Percentiles rank a stretch among this genome's conserved stretches.
Evolutionary conservation across 2,797 vertebrate species (phyloP).

Genomic region (Phoxinus dragarum): DNA sequence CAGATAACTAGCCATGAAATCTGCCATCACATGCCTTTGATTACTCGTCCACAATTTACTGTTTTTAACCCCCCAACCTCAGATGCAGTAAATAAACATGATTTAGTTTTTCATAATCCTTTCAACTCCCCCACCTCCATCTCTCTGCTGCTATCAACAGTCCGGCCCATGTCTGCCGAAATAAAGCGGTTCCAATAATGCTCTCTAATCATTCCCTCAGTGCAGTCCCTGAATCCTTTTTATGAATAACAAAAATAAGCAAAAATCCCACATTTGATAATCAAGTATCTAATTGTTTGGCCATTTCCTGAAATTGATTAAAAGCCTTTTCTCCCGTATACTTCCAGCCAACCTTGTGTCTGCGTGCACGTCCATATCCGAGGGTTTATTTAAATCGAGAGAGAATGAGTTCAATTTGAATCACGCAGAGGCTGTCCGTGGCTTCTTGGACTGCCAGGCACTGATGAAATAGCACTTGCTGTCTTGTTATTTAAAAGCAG

Average conservation of each 20-base stretch:
- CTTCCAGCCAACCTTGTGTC: slow-evolving; percentile 57
- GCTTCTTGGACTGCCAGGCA: slow-evolving; percentile 77
- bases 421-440: slow-evolving; percentile 81
- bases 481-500: slow-evolving; percentile 87
- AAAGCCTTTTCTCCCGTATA: slow-evolving; percentile 61
- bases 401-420: slow-evolving; percentile 83
- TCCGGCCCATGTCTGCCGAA: slow-evolving; percentile 56
- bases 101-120: slow-evolving; percentile 59
- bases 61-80: slow-evolving; percentile 74
- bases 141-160: slow-evolving; percentile 46
- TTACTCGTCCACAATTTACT: slow-evolving; percentile 79
- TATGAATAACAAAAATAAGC: slow-evolving; percentile 31
- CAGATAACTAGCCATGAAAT: slow-evolving; percentile 82
- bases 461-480: slow-evolving; percentile 84
- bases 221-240: slow-evolving; percentile 49
- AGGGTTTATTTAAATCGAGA: slow-evolving; percentile 68
- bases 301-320: slow-evolving; percentile 60
- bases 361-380: slow-evolving; percentile 54
- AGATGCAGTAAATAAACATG: slow-evolving; percentile 74
- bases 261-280: slow-evolving; percentile 60
- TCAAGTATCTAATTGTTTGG: slow-evolving; percentile 61
- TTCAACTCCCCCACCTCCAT: slow-evolving; percentile 31
- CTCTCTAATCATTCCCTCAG: slow-evolving; percentile 53
- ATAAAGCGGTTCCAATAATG: slow-evolving; percentile 54
- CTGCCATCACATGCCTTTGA: slow-evolving; percentile 80